These are phyloP conservation scores for Ochotona curzoniae DNA, from an alignment of 2,113 vertebrate genomes.

Conservation along the genomic window DNA sequence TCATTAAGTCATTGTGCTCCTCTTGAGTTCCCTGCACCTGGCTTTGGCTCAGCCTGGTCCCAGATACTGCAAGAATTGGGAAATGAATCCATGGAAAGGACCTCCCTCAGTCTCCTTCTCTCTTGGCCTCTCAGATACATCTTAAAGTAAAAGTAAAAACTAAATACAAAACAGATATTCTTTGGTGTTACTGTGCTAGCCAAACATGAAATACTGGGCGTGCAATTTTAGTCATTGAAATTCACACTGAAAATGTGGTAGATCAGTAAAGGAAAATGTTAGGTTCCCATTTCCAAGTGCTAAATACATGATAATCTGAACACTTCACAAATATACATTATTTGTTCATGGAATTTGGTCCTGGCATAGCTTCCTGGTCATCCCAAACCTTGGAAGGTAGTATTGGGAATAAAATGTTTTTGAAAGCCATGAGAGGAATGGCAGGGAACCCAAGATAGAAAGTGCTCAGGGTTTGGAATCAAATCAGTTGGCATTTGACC, in stretches of 20 bases:
- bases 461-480: neutral
- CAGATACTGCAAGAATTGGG: too few species aligned
- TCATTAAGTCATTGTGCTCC: too few species aligned
- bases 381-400: neutral
- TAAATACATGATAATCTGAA: neutral
- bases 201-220: slow-evolving; percentile 22
- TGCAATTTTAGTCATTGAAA: neutral
- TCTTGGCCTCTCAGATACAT: too few species aligned
- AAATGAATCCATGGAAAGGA: too few species aligned
- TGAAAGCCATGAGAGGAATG: neutral
- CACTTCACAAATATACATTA: neutral
- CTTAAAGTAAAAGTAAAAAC: neutral
- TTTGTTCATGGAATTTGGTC: neutral
- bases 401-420: neutral
- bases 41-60: too few species aligned
- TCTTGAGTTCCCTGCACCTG: too few species aligned
- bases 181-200: neutral
- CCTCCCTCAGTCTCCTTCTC: too few species aligned
- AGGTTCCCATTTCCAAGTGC: neutral
- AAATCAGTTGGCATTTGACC: neutral
- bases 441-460: neutral
- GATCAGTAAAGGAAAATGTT: neutral
- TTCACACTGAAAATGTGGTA: slow-evolving; percentile 34
- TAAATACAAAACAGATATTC: slow-evolving; percentile 4
- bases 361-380: neutral